Conservation (phyloP, 2,888 invertebrate genomes). For the Neoitamus cyanurus region DNA sequence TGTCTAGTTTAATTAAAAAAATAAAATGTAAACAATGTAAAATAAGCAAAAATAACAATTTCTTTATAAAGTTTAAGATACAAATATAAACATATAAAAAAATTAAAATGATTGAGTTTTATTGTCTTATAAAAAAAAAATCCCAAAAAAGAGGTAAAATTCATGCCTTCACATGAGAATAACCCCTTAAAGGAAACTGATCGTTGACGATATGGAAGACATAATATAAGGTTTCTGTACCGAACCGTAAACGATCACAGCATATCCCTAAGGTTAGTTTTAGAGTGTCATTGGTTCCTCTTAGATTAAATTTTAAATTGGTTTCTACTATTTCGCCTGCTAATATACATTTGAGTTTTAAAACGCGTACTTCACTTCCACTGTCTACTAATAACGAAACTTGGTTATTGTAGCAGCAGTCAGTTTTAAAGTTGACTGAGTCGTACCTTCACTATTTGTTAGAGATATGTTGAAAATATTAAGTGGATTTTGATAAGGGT, state of each 20-base stretch:
- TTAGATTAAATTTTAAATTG: background rate
- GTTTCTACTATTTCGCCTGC: background rate
- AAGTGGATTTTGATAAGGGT: background rate
- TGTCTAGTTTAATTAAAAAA: too few species aligned
- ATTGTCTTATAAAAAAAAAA: too few species aligned
- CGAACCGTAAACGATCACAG: background rate
- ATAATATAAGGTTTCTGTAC: background rate
- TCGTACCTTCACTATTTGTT: background rate
- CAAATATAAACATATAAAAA: too few species aligned
- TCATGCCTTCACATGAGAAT: too few species aligned
- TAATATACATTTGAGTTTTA: background rate
- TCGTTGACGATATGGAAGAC: background rate
- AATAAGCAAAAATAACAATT: too few species aligned
- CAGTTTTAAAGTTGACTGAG: background rate
- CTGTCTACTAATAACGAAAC: constrained; percentile 2
- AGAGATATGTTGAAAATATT: background rate
- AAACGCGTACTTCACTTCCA: background rate
- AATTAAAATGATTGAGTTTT: too few species aligned
- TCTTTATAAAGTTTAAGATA: too few species aligned
- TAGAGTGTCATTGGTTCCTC: background rate
- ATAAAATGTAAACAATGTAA: too few species aligned
- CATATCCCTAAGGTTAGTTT: background rate
- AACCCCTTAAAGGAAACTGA: background rate
- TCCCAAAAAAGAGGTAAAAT: too few species aligned
- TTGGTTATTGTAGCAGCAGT: background rate